Conservation (phyloP, 2,113 vertebrate genomes). For the Podilymbus podiceps region DNA sequence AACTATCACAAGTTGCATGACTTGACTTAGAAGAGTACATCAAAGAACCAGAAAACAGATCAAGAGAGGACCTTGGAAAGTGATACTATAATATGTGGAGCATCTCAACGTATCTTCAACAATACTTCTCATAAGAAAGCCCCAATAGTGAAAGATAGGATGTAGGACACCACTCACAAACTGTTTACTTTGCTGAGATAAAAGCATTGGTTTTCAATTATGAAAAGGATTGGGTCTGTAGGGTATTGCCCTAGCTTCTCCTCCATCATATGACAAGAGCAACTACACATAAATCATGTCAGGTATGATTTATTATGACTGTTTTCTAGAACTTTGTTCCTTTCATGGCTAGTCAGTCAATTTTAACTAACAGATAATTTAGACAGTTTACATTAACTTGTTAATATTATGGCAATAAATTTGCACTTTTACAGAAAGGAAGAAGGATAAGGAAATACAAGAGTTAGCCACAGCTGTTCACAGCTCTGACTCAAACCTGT, state of each 20-base stretch:
- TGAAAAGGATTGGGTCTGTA: neutral
- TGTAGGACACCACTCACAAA: neutral
- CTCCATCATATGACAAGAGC: neutral
- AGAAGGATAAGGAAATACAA: neutral
- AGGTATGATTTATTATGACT: neutral
- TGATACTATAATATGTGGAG: fast-evolving
- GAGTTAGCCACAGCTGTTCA: neutral
- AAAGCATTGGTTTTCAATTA: neutral
- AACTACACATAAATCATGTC: neutral
- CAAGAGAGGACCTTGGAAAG: neutral
- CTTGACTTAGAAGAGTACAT: neutral
- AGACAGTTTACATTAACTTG: neutral
- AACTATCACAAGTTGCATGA: neutral
- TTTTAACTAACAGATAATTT: neutral
- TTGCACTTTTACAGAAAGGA: neutral
- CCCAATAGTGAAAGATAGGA: fast-evolving
- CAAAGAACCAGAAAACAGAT: neutral
- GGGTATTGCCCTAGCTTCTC: neutral
- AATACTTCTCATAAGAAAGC: neutral
- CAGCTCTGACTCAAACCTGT: neutral
- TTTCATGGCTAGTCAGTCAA: neutral
- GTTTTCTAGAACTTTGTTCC: neutral
- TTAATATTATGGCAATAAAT: neutral
- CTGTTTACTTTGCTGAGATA: neutral
- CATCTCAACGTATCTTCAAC: neutral